Conservation (phyloP, 2,888 invertebrate species). For the Rotaria sp. region DNA sequence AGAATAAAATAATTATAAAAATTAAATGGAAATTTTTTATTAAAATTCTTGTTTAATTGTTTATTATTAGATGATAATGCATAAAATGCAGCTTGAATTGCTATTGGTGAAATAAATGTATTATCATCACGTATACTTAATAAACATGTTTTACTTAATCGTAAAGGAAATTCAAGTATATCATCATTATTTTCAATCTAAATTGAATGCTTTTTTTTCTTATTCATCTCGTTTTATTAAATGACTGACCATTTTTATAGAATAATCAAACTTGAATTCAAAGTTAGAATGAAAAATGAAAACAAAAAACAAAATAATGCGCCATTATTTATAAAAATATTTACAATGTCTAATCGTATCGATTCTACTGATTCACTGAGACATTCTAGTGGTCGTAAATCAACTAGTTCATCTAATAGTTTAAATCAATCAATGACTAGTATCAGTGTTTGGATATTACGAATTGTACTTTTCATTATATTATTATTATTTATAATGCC, state of each 20-base stretch:
- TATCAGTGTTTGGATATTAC: background rate
- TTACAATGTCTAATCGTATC: background rate
- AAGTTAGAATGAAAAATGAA: too few relatives aligned
- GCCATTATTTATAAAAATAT: background rate
- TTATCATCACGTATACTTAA: background rate
- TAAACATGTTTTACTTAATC: background rate
- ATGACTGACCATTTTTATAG: too few relatives aligned
- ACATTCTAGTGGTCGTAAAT: background rate
- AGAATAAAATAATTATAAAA: background rate
- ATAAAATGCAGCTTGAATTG: background rate
- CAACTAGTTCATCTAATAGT: background rate
- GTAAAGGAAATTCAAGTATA: background rate
- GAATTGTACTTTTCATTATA: background rate
- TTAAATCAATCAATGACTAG: background rate
- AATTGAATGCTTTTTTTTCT: background rate
- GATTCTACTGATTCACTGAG: background rate
- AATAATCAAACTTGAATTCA: too few relatives aligned
- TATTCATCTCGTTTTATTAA: too few relatives aligned
- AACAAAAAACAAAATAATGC: background rate
- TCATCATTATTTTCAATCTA: background rate
- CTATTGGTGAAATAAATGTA: background rate
- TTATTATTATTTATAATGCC: background rate
- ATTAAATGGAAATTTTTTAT: background rate
- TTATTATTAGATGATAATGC: background rate
- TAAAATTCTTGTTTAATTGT: background rate